phyloP scores from a whole-genome alignment of 2,888 invertebrate species.

The Leucania comma region DNA sequence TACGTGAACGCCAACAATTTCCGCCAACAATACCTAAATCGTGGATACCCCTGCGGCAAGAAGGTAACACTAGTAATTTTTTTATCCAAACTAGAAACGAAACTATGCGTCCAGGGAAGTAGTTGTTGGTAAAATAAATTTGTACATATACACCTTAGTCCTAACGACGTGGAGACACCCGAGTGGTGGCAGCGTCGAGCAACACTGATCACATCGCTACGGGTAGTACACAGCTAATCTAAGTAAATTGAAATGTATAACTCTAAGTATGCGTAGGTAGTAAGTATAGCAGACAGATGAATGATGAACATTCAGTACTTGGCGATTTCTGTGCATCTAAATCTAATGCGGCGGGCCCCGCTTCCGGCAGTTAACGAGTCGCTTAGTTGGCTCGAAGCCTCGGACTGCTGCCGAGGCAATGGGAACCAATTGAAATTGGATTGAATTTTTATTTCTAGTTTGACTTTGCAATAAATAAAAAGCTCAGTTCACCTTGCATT shows the following conservation, averaged over 20 bases:
- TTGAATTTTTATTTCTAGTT: neutral
- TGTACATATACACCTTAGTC: conserved; percentile 84
- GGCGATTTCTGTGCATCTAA: conserved; percentile 84
- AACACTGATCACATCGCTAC: conserved; percentile 72
- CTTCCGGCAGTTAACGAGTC: conserved; percentile 48
- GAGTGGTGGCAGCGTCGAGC: conserved; percentile 39
- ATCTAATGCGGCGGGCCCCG: conserved; percentile 71
- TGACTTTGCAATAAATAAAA: conserved; percentile 11
- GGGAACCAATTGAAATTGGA: neutral
- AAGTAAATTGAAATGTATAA: conserved; percentile 85
- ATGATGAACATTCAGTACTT: conserved; percentile 79
- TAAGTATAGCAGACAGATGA: conserved; percentile 81
- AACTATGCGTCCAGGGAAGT: conserved; percentile 78
- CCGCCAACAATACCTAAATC: conserved; percentile 85
- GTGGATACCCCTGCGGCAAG: conserved; percentile 90
- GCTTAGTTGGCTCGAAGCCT: conserved; percentile 8
- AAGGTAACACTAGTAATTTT: conserved; percentile 82
- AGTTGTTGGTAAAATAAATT: conserved; percentile 85
- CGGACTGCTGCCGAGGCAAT: neutral
- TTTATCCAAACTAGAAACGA: conserved; percentile 85
- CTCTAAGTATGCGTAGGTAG: conserved; percentile 83
- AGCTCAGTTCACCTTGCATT: neutral
- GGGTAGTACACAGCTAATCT: conserved; percentile 82
- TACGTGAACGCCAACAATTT: conserved; percentile 83
- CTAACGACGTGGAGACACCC: conserved; percentile 49